Conservation (phyloP, 2,888 invertebrate species). For the Watsonalla binaria region DNA sequence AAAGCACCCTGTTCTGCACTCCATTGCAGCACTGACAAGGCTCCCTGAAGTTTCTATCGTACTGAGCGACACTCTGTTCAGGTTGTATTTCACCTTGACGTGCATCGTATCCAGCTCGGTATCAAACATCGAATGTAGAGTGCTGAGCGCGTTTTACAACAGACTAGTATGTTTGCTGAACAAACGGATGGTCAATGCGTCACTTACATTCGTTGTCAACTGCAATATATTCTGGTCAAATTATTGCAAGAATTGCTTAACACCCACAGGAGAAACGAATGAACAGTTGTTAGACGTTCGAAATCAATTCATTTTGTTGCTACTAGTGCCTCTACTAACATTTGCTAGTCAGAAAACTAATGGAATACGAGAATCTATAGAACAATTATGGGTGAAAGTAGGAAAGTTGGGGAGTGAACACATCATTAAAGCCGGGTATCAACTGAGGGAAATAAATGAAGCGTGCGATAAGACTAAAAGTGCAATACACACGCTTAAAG, state of each 20-base stretch:
- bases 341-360: conserved; percentile 11
- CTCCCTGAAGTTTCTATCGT: background rate
- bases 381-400: conserved; percentile 18
- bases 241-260: conserved; percentile 15
- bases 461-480: conserved; percentile 15
- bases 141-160: conserved; percentile 23
- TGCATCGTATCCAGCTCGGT: background rate
- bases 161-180: conserved; percentile 14
- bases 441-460: conserved; percentile 19
- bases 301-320: conserved; percentile 29
- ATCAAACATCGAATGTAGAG: conserved; percentile 20
- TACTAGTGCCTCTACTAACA: conserved; percentile 24
- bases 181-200: conserved; percentile 22
- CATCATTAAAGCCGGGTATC: conserved; percentile 22
- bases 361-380: conserved; percentile 12
- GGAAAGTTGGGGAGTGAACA: conserved; percentile 25
- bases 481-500: conserved; percentile 21
- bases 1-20: background rate
- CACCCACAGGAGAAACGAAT: conserved; percentile 29
- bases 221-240: conserved; percentile 30
- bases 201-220: conserved; percentile 26
- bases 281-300: conserved; percentile 29
- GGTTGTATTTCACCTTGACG: background rate
- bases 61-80: background rate
- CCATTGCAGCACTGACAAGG: background rate